Conservation (phyloP, 2,888 invertebrate genomes). For the Monopis laevigella region DNA sequence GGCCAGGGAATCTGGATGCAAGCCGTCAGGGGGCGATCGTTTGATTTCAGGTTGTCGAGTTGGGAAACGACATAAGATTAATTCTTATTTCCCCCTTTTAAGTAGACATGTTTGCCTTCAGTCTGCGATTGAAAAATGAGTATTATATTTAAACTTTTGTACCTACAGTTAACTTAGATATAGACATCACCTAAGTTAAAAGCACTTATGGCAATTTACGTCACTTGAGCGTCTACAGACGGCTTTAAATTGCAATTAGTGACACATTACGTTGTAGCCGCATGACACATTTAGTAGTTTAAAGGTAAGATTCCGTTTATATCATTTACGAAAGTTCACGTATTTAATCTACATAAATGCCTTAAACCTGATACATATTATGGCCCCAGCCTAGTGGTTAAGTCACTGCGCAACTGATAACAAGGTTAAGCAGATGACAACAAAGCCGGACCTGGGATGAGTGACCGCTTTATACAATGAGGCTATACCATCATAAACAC, state of each 20-base stretch:
- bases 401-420: too few relatives aligned
- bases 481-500: too few relatives aligned
- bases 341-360: too few relatives aligned
- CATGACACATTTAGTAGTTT: conserved; percentile 6
- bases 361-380: too few relatives aligned
- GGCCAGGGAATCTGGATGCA: conserved; percentile 38
- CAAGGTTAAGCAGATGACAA: too few relatives aligned
- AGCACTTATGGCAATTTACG: conserved; percentile 7
- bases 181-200: neutral
- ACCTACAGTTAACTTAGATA: too few relatives aligned
- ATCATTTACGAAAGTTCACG: too few relatives aligned
- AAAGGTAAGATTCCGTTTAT: too few relatives aligned
- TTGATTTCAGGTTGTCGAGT: conserved; percentile 32
- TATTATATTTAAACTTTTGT: neutral
- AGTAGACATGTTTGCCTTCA: conserved; percentile 5
- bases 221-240: conserved; percentile 2
- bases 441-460: too few relatives aligned
- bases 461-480: too few relatives aligned
- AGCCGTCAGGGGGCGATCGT: conserved; percentile 41
- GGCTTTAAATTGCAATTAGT: conserved; percentile 4
- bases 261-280: conserved; percentile 2
- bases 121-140: conserved; percentile 5
- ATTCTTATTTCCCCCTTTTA: conserved; percentile 33
- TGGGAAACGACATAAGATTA: conserved; percentile 46
- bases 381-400: too few relatives aligned